Conservation (phyloP, 2,888 invertebrate genomes). For the Kuschelorhynchus macadamiae region DNA sequence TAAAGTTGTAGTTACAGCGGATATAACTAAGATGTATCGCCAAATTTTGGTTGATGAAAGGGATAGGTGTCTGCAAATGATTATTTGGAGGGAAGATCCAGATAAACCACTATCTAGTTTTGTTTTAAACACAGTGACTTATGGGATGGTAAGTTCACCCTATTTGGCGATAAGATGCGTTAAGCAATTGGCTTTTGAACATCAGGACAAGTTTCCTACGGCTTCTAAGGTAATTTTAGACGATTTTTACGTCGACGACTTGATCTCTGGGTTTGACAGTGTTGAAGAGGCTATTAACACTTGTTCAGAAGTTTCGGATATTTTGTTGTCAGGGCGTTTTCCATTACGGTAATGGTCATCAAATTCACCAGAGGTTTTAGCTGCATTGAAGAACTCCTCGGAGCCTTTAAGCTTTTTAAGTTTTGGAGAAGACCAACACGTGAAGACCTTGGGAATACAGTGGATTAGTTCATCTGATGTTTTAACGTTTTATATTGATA, state of each 20-base stretch:
- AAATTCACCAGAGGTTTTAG: neutral
- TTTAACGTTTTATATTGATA: constrained; percentile 1
- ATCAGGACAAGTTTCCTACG: neutral
- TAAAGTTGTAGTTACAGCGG: constrained; percentile 1
- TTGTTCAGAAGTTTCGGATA: neutral
- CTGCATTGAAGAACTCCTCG: neutral
- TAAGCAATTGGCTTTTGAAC: constrained; percentile 3
- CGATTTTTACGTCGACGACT: constrained; percentile 5
- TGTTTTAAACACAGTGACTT: constrained; percentile 9
- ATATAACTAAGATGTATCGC: constrained; percentile 1
- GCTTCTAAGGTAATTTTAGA: constrained; percentile 1
- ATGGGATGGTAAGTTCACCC: neutral
- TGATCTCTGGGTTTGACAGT: neutral
- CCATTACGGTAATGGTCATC: neutral
- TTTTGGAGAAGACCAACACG: constrained; percentile 13
- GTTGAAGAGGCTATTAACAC: neutral
- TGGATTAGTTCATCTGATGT: constrained; percentile 3
- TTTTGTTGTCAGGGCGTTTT: constrained; percentile 5
- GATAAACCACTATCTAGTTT: too few relatives aligned
- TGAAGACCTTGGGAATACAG: constrained; percentile 12
- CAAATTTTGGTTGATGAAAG: constrained; percentile 6
- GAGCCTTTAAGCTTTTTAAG: neutral
- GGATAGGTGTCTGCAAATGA: constrained; percentile 10
- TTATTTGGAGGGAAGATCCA: too few relatives aligned
- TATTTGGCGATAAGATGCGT: neutral